Evolutionary conservation across 2,888 invertebrate species (phyloP).

Genomic region (Marronus borbonicus): DNA sequence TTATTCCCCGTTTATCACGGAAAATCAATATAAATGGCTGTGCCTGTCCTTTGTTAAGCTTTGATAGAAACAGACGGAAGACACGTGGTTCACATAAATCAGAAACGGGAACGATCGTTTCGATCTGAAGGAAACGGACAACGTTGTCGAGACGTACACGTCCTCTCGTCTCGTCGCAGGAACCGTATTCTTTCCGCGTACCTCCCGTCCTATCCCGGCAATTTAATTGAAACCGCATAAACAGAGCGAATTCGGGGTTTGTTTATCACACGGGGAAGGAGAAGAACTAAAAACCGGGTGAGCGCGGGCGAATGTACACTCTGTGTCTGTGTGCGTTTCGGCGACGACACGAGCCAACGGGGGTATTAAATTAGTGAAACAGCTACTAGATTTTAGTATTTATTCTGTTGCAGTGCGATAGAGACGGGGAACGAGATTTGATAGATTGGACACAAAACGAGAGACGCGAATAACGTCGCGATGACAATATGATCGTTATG

Average conservation of each 20-base stretch:
- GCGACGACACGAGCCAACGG: conserved; percentile 22
- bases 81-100: conserved; percentile 62
- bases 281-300: conserved; percentile 43
- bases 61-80: conserved; percentile 67
- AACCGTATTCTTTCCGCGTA: conserved; percentile 4
- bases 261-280: conserved; percentile 43
- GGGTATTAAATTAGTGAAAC: conserved; percentile 46
- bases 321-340: not conserved
- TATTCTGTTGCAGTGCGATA: conserved; percentile 43
- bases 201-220: conserved; percentile 29
- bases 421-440: conserved; percentile 40
- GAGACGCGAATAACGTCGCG: conserved; percentile 14
- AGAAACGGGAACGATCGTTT: conserved; percentile 37
- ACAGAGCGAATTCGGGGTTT: conserved; percentile 35
- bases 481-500: conserved; percentile 46
- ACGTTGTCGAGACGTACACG: conserved; percentile 25
- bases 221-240: conserved; percentile 43
- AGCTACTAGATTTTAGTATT: conserved; percentile 46
- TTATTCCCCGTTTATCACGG: conserved; percentile 70
- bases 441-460: conserved; percentile 47
- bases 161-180: conserved; percentile 1
- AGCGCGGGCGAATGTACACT: conserved; percentile 30
- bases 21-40: conserved; percentile 72
- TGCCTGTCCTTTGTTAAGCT: conserved; percentile 69
- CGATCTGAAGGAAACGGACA: conserved; percentile 30